Evolutionary conservation across 1,140 invertebrate genomes (phyloP), one percentile per base, ranked within the genome.

Genomic region (Sitobion miscanthi): DNA sequence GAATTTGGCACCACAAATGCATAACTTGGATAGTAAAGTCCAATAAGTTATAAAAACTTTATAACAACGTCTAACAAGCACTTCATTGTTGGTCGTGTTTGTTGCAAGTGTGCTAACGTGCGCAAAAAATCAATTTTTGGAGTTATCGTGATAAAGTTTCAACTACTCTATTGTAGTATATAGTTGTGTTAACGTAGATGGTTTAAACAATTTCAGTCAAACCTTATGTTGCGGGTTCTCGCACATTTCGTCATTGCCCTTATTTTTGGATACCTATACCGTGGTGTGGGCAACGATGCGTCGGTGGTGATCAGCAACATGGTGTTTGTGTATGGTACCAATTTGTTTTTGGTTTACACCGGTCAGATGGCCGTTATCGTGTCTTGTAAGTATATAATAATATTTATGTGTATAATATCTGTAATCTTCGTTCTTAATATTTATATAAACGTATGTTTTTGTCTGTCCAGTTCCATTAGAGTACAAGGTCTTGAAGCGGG

Each of bases 301-400:
- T 97, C 97, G 94, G 97, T 97, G 87, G 97, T 98, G 38, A 96
- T 98, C 87, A 98, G 98, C 93, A 99, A 99, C 95, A 98, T 98
- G 94, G 98, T 98, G 7, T 99, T 98, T 94, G 95, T 99, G 2
- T 99, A 99, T 95, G 98, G 99, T 94, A 97, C 97, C 30, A 97
- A 98, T 94, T 95, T 99, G 86, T 97, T 99, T 93, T 96, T 99
- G 35, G 98, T 99, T 94, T 99, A 99, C 94, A 98, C 98, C 21
- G 98, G 98, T 90, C 98, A 99, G 95, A 99, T 99, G 98, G 98
- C 98, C 8, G 98, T 99, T n/a, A 98, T 98, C 85, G 95, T 99
- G 94, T 98, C 98, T 93, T 99, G 98, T 99, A 96, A 98, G 98
- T 97, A 95, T 94, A 25, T 42, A 93, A 93, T 89, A n/a, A 45